phyloP scores from a whole-genome alignment of 2,797 vertebrate species.

The Cyprinodon diabolis region DNA sequence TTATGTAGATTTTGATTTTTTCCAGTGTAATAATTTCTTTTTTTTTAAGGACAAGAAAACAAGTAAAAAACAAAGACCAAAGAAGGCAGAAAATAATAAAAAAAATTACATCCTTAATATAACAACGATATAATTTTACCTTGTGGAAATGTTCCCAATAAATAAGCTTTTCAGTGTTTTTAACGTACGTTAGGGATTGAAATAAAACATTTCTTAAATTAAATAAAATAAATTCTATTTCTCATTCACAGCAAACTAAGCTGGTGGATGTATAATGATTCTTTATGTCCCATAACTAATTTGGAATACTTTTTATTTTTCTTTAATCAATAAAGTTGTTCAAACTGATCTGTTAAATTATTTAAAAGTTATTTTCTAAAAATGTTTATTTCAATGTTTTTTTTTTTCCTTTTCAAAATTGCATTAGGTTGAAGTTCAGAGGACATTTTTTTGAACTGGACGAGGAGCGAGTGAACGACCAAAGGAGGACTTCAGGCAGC shows the following conservation, averaged over 20 bases:
- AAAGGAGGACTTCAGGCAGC: constrained; percentile 69
- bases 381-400: not conserved
- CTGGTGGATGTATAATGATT: not conserved
- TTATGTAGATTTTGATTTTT: too few relatives aligned
- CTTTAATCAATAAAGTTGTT: not conserved
- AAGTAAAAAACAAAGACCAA: too few relatives aligned
- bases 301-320: not conserved
- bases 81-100: not conserved
- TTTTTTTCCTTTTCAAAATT: constrained; percentile 7
- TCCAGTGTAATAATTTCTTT: too few relatives aligned
- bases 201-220: not conserved
- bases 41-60: too few relatives aligned
- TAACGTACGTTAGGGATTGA: not conserved
- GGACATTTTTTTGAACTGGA: constrained; percentile 37
- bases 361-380: not conserved
- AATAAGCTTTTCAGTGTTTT: not conserved
- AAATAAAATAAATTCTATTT: not conserved
- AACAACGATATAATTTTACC: not conserved
- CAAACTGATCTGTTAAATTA: not conserved
- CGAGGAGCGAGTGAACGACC: constrained; percentile 33
- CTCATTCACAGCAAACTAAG: not conserved
- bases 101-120: not conserved
- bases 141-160: not conserved
- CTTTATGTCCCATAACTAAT: not conserved
- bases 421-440: constrained; percentile 41